These are phyloP conservation scores for Mellilla xanthometata DNA, from an alignment of 2,888 invertebrate genomes.

Conservation along the genomic window DNA sequence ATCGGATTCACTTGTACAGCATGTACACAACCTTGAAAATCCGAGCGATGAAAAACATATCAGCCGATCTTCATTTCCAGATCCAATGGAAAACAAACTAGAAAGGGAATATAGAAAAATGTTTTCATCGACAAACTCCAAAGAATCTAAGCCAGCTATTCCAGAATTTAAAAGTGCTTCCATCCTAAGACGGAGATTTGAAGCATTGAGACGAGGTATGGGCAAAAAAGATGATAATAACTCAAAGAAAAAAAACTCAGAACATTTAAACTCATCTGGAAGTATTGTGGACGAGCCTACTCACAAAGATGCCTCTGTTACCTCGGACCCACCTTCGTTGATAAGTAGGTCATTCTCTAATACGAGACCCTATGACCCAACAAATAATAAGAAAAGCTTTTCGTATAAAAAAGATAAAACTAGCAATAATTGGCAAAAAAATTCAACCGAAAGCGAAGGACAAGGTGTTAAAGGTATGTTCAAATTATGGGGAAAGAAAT, in stretches of 20 bases:
- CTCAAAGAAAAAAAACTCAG: conserved; percentile 5
- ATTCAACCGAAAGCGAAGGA: conserved; percentile 42
- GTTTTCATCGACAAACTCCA: conserved; percentile 45
- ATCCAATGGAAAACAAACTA: conserved; percentile 61
- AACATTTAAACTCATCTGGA: conserved; percentile 36
- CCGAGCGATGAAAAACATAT: conserved; percentile 44
- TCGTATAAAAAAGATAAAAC: conserved; percentile 31
- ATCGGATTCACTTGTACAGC: conserved; percentile 63
- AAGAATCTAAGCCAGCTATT: conserved; percentile 39
- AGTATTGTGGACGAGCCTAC: too few species aligned
- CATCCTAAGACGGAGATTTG: conserved; percentile 54
- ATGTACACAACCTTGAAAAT: conserved; percentile 60
- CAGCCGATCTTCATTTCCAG: conserved; percentile 39
- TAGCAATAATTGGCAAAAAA: conserved; percentile 35
- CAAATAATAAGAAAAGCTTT: conserved; percentile 17
- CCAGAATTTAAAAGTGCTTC: conserved; percentile 53
- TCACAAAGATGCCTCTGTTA: conserved; percentile 58
- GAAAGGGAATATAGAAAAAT: conserved; percentile 62
- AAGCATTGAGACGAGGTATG: conserved; percentile 53
- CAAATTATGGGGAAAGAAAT: conserved; percentile 65
- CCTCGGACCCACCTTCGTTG: conserved; percentile 63
- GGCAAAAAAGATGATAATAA: conserved; percentile 46
- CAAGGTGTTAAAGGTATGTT: conserved; percentile 65
- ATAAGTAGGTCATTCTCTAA: conserved; percentile 55
- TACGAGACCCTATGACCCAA: conserved; percentile 17